phyloP scores from a whole-genome alignment of 2,797 vertebrate species.

The Melanotaenia boesemani region DNA sequence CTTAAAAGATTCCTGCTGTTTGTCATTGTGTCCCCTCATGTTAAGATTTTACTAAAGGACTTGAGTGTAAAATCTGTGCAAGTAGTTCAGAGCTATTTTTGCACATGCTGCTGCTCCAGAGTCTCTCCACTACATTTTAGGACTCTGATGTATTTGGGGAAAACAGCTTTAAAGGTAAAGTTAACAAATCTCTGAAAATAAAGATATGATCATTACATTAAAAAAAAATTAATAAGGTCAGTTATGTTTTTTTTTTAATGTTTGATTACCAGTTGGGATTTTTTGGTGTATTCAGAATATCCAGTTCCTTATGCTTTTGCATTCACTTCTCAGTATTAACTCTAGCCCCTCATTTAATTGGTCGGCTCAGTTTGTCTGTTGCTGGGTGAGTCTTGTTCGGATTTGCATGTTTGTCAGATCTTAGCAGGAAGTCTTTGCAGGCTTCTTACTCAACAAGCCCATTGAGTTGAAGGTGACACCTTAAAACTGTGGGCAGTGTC shows the following conservation, averaged over 20 bases:
- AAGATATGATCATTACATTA: background rate
- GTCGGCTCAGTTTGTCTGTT: background rate
- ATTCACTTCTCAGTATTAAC: background rate
- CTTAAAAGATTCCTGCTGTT: background rate
- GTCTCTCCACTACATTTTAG: too few species aligned
- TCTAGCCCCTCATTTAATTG: background rate
- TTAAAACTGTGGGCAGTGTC: conserved; percentile 1
- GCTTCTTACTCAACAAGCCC: background rate
- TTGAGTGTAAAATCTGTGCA: too few species aligned
- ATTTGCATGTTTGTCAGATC: background rate
- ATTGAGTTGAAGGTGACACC: conserved; percentile 10
- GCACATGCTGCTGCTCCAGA: background rate
- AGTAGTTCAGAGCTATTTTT: background rate
- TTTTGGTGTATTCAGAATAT: background rate
- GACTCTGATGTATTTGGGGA: too few species aligned
- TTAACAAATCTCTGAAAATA: background rate
- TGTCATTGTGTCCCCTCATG: background rate
- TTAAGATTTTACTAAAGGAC: background rate
- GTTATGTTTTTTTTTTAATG: background rate
- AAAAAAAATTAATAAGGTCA: background rate
- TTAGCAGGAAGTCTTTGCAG: background rate
- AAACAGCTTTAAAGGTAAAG: background rate
- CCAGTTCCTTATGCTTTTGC: background rate
- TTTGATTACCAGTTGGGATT: background rate
- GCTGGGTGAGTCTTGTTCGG: background rate